Conservation (phyloP, 2,888 invertebrate species). For the Callyntrura sp. region DNA sequence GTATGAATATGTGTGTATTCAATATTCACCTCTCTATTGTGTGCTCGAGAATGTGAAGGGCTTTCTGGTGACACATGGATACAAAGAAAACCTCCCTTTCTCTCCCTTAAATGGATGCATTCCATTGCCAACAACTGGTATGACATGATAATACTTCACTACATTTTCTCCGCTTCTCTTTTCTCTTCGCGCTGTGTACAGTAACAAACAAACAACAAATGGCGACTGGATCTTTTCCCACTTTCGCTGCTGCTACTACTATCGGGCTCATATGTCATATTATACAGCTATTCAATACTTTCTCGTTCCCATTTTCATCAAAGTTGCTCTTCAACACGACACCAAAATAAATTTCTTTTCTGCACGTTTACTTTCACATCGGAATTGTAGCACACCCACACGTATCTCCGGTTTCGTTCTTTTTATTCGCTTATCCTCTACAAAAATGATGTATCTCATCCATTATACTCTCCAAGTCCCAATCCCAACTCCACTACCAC, state of each 20-base stretch:
- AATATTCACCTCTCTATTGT: constrained; percentile 15
- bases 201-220: constrained; percentile 39
- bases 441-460: constrained; percentile 19
- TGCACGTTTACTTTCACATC: constrained; percentile 1
- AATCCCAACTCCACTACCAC: background rate
- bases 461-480: constrained; percentile 19
- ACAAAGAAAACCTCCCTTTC: constrained; percentile 12
- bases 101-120: constrained; percentile 46
- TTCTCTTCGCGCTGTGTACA: constrained; percentile 19
- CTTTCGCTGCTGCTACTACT: background rate
- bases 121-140: constrained; percentile 61
- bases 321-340: constrained; percentile 46
- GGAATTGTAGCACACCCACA: background rate
- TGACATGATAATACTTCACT: constrained; percentile 57
- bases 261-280: constrained; percentile 31
- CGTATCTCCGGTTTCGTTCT: constrained; percentile 14
- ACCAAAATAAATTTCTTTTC: constrained; percentile 50
- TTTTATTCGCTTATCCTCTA: background rate
- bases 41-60: constrained; percentile 1
- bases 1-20: constrained; percentile 22
- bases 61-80: constrained; percentile 53
- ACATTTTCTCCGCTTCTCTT: constrained; percentile 40
- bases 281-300: constrained; percentile 42
- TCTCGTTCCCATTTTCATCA: constrained; percentile 48
- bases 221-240: constrained; percentile 4